Base-by-base conservation (phyloP, 2,888 invertebrate species). In the Syrphus vitripennis region DNA sequence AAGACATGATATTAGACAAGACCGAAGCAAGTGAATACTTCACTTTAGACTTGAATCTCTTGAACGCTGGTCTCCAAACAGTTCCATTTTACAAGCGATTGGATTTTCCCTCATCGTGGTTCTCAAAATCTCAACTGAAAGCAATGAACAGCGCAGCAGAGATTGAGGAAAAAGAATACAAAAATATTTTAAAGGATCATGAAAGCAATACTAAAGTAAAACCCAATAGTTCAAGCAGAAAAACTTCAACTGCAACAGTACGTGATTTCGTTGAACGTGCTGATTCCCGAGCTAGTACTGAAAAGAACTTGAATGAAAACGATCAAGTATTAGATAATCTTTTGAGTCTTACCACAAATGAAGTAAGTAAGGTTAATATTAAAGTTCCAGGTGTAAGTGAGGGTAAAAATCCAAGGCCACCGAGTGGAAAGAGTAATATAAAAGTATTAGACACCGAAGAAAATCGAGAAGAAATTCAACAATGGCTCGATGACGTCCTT, bases 41-140 rank as follows among this genome's bases (percentile, higher is more conserved):
- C 34, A 92, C 92, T 0, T 88, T 93, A 1, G 92, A 94, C 87
- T 89, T 93, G 1, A 90, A 91, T 21, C 88, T 91, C 2, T 89
- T 94, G 1, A 92, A 92, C 31, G 89, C 89, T 21, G 92, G 93
- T 0, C 88, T 93, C n/a, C 90, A 91, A 76, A 92, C 93, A n/a
- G 92, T 93, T 86, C 93, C 93, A 0, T 93, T 93, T 81, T 92
- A 93, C 88, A 92, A 93, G 72, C 92, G 92, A 14, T 88, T 93
- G 88, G 90, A 92, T 59, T 92, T 92, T 50, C 87, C 92, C 0
- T 88, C 91, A 0, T 88, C 88, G 2, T 91, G 93, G 89, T 93
- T 93, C 45, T 92, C 90, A 2, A 92, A 91, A 70, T 89, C 91
- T 34, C 90, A 92, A 76, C 87, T 92, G 1, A 59, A 82, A 0